phyloP scores from a whole-genome alignment of 2,797 vertebrate species.

The Gouania willdenowi region DNA sequence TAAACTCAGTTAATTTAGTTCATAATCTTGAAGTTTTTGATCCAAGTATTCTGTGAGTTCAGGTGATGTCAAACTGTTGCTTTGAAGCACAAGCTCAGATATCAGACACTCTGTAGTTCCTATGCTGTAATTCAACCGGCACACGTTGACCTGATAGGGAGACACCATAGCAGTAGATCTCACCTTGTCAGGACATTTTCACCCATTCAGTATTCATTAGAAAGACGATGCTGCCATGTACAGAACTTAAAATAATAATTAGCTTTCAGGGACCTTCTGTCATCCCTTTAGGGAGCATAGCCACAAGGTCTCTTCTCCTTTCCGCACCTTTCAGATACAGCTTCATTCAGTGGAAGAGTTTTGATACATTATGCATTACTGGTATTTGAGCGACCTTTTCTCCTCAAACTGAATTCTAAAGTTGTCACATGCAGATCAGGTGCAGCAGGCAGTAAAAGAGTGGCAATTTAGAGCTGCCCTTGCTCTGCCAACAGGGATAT shows the following conservation, averaged over 20 bases:
- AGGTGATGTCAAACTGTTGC: too few relatives aligned
- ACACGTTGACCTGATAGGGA: slow-evolving; percentile 31
- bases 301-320: slow-evolving; percentile 6
- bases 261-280: slow-evolving; percentile 37
- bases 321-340: neutral
- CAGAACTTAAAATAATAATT: slow-evolving; percentile 63
- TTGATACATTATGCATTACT: slow-evolving; percentile 45
- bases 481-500: neutral
- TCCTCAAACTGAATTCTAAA: slow-evolving; percentile 43
- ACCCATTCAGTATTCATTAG: slow-evolving; percentile 66
- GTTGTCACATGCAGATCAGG: slow-evolving; percentile 36
- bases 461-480: slow-evolving; percentile 12
- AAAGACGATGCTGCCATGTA: slow-evolving; percentile 54
- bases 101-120: slow-evolving; percentile 34
- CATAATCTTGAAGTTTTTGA: neutral
- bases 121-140: slow-evolving; percentile 66
- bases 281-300: slow-evolving; percentile 24
- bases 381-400: slow-evolving; percentile 57
- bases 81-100: slow-evolving; percentile 15
- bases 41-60: neutral
- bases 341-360: neutral
- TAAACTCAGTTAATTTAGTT: neutral
- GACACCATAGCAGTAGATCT: slow-evolving; percentile 47
- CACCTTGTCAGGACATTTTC: slow-evolving; percentile 57
- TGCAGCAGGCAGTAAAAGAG: slow-evolving; percentile 9